These are phyloP conservation scores for Muscidifurax raptorellus DNA, from an alignment of 1,140 invertebrate species.

Conservation along the genomic window DNA sequence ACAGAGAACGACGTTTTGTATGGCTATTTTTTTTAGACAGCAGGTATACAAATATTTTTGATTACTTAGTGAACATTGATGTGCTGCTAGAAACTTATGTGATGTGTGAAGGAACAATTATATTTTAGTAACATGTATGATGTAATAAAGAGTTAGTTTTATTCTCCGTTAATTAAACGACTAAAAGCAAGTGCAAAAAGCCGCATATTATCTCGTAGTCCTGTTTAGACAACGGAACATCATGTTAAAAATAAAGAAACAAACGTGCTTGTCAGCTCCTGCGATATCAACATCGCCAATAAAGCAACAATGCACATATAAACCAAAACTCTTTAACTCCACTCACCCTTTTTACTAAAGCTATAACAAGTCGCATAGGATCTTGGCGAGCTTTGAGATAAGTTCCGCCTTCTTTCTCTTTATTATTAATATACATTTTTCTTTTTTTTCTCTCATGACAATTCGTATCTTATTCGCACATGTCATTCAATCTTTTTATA, in stretches of 20 bases:
- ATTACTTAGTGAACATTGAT: not conserved
- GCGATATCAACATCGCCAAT: conserved; percentile 55
- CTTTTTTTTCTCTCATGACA: conserved; percentile 21
- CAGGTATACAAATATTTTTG: not conserved
- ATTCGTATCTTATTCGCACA: not conserved
- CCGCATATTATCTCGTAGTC: not conserved
- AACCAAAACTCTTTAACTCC: conserved; percentile 51
- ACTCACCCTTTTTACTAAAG: conserved; percentile 45
- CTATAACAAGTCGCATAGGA: conserved; percentile 55
- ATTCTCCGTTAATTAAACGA: not conserved
- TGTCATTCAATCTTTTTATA: not conserved
- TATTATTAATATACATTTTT: conserved; percentile 20
- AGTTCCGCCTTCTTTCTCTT: conserved; percentile 55
- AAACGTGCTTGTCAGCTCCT: not conserved
- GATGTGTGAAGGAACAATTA: not conserved
- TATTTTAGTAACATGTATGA: not conserved
- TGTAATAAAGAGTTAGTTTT: not conserved
- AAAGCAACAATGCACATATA: conserved; percentile 60
- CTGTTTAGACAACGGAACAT: not conserved
- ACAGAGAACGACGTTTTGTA: not conserved
- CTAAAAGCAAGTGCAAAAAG: not conserved
- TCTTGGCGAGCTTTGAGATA: conserved; percentile 58
- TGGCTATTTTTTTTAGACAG: not conserved
- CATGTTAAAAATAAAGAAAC: not conserved
- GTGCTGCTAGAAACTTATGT: not conserved